Evolutionary conservation across 2,888 invertebrate species (phyloP), one percentile per base, ranked within the genome.

Genomic region (Prenolepis imparis): DNA sequence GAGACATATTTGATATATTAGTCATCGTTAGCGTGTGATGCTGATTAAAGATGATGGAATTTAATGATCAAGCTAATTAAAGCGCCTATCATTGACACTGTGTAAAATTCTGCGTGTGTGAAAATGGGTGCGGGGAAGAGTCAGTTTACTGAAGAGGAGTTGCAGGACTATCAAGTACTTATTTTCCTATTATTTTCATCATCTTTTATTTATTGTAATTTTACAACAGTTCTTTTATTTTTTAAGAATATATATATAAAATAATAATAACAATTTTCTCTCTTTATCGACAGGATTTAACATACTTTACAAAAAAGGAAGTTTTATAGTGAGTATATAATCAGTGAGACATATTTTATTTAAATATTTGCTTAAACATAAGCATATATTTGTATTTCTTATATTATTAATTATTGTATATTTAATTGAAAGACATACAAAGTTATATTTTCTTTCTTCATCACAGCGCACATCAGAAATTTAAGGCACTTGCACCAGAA

Each of bases 281-380:
- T 84, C 84, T 78, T 84, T 90, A 88, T 86, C 96, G 96, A 70
- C 95, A 98, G 98, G 98, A 98, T 95, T 96, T 98, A 87, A 98
- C 98, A 24, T 98, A 98, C 95, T 98, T 99, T 94, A 98, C 98
- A 0, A 98, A 98, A 93, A 98, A 98, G 92, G 98, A 99, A 96
- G 98, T 99, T 68, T 95, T 98, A 86, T 97, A 97, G 98, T 98
- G 95, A 97, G 97, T 97, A 93, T 82, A n/a, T 8, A 63, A 55
- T 44, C 21, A 21, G 44, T 21, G 11, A 28, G 28, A 28, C 28
- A 28, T 28, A 28, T 28, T 52, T 52, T 6, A 57, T 4, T 21
- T 21, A 57, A 57, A 57, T 57, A 1, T 21, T 21, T 52, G n/a
- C 15, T 52, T 52, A 52, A 48, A 48, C 6, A 52, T 52, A 41